These are phyloP conservation scores for Julus scanicus DNA, from an alignment of 2,888 invertebrate genomes.

Conservation along the genomic window DNA sequence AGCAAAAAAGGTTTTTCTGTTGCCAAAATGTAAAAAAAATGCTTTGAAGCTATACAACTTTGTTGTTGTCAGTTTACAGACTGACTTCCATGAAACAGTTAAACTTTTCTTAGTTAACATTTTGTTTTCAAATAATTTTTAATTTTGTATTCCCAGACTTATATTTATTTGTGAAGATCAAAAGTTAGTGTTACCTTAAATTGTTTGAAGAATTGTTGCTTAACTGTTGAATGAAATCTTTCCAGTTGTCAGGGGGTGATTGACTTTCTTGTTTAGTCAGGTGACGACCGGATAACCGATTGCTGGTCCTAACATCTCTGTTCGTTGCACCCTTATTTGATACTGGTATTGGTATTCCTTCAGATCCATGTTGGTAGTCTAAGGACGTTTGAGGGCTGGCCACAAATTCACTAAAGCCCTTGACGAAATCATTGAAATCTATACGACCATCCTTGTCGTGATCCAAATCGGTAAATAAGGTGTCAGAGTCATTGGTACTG, in stretches of 20 bases:
- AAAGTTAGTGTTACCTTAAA: slow-evolving; percentile 41
- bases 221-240: slow-evolving; percentile 18
- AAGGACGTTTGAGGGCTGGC: slow-evolving; percentile 19
- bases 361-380: neutral
- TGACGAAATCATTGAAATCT: slow-evolving; percentile 69
- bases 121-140: neutral
- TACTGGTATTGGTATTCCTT: neutral
- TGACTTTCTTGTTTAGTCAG: neutral
- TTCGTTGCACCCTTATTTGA: neutral
- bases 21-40: no score
- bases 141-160: neutral
- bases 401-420: slow-evolving; percentile 68
- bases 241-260: slow-evolving; percentile 9
- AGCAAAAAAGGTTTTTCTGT: no score
- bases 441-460: slow-evolving; percentile 70
- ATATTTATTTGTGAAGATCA: no score
- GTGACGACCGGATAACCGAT: neutral
- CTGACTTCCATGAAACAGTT: no score
- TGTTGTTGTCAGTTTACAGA: no score
- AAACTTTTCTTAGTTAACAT: neutral
- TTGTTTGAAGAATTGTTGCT: slow-evolving; percentile 6
- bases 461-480: slow-evolving; percentile 69
- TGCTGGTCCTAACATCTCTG: neutral
- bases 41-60: no score
- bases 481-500: slow-evolving; percentile 66